Evolutionary conservation across 2,888 invertebrate species (phyloP).

Genomic region (Diaphora mendica): DNA sequence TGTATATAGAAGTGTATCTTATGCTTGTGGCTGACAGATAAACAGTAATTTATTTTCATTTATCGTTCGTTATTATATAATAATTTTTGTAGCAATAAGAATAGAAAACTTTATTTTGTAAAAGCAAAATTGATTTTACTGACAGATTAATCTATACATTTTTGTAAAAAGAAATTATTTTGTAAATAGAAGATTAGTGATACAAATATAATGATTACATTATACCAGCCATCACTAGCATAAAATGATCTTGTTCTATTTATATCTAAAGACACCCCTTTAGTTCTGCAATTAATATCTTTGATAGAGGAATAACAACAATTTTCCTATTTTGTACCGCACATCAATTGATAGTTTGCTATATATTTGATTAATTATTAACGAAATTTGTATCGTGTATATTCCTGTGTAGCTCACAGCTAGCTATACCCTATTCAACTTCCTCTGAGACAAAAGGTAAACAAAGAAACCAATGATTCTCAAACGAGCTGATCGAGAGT

Average conservation of each 20-base stretch:
- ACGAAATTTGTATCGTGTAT: conserved; percentile 60
- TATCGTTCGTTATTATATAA: not conserved
- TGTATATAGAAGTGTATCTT: not conserved
- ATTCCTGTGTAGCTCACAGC: conserved; percentile 31
- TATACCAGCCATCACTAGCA: not conserved
- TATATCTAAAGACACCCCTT: conserved; percentile 48
- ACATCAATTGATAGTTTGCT: conserved; percentile 30
- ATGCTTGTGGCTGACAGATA: not conserved
- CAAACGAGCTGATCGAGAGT: no score
- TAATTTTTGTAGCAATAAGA: no score
- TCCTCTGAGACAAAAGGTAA: no score
- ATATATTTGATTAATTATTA: conserved; percentile 66
- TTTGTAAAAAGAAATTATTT: not conserved
- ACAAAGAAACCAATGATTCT: no score
- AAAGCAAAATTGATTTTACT: conserved; percentile 41
- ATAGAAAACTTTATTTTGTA: conserved; percentile 14
- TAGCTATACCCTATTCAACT: no score
- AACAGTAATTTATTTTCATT: not conserved
- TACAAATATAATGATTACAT: not conserved
- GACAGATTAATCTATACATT: conserved; percentile 4
- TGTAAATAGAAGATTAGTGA: not conserved
- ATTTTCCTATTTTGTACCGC: conserved; percentile 49
- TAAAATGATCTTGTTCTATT: not conserved
- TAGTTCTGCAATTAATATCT: conserved; percentile 72
- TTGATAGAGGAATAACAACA: conserved; percentile 67